These are phyloP conservation scores for Actinostola sp. DNA, from an alignment of 92 coral and sea anemone species.

Conservation along the genomic window DNA sequence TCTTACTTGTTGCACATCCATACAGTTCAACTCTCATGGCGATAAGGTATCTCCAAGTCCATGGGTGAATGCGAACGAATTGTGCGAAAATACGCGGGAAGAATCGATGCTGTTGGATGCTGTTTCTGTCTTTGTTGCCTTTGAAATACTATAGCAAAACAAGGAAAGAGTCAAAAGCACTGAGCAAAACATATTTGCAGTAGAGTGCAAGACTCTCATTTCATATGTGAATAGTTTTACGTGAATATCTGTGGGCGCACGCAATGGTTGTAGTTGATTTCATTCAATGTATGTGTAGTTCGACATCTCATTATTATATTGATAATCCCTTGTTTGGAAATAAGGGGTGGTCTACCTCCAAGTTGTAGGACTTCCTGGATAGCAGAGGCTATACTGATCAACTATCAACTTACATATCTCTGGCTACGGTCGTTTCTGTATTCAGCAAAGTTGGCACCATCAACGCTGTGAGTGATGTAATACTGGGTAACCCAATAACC, in stretches of 20 bases:
- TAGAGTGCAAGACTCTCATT: too few relatives aligned
- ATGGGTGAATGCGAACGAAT: slow-evolving; percentile 55
- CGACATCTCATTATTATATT: too few relatives aligned
- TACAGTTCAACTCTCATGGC: slow-evolving; percentile 62
- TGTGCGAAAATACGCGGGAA: slow-evolving; percentile 65
- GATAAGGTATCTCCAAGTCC: slow-evolving; percentile 59
- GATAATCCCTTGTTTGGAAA: too few relatives aligned
- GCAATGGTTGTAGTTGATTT: too few relatives aligned
- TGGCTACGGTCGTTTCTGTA: slow-evolving; percentile 25
- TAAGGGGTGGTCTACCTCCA: too few relatives aligned
- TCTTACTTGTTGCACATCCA: slow-evolving; percentile 63
- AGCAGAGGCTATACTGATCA: too few relatives aligned
- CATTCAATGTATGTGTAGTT: too few relatives aligned
- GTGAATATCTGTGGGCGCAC: too few relatives aligned
- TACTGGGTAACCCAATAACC: slow-evolving; percentile 68
- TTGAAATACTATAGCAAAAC: slow-evolving; percentile 45
- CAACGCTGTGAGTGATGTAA: slow-evolving; percentile 54
- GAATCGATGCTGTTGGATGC: slow-evolving; percentile 49
- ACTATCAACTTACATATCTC: background rate
- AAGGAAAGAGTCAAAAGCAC: background rate
- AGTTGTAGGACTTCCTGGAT: too few relatives aligned
- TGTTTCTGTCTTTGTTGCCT: slow-evolving; percentile 61
- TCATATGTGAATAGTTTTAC: too few relatives aligned
- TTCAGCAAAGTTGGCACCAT: slow-evolving; percentile 52
- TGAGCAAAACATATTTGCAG: too few relatives aligned